A percentile compares a stretch with the other conserved stretches of the same genome.
Conservation (phyloP, 2,888 invertebrate species). For the Ernsta delagoae region DNA sequence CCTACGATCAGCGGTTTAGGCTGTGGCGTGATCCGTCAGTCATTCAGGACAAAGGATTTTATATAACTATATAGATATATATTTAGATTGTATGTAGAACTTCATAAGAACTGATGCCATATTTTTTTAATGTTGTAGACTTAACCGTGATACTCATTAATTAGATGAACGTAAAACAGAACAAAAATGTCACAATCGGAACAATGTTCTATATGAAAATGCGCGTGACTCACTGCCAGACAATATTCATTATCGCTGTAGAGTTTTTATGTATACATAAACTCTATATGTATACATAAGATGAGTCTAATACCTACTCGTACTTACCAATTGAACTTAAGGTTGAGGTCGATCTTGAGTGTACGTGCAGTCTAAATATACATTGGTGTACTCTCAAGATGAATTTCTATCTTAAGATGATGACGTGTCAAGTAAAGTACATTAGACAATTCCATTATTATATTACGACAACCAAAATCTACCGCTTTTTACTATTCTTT, state of each 20-base stretch:
- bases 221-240: constrained; percentile 14
- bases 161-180: constrained; percentile 63
- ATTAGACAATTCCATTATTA: background rate
- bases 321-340: too few relatives aligned
- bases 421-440: background rate
- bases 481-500: constrained; percentile 20
- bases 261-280: background rate
- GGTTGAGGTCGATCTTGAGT: too few relatives aligned
- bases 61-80: constrained; percentile 43
- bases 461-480: background rate
- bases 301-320: too few relatives aligned
- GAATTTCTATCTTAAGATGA: too few relatives aligned
- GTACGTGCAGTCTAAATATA: too few relatives aligned
- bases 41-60: too few relatives aligned
- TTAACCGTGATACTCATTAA: constrained; percentile 73
- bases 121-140: constrained; percentile 52
- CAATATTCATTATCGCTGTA: constrained; percentile 14
- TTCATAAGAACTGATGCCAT: constrained; percentile 44
- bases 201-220: constrained; percentile 60
- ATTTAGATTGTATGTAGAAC: constrained; percentile 44
- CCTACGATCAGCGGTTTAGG: too few relatives aligned
- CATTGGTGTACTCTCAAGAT: too few relatives aligned
- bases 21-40: too few relatives aligned
- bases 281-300: background rate
- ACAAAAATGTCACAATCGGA: constrained; percentile 73